Conservation (phyloP, 2,797 vertebrate genomes). For the Anguilla anguilla region DNA sequence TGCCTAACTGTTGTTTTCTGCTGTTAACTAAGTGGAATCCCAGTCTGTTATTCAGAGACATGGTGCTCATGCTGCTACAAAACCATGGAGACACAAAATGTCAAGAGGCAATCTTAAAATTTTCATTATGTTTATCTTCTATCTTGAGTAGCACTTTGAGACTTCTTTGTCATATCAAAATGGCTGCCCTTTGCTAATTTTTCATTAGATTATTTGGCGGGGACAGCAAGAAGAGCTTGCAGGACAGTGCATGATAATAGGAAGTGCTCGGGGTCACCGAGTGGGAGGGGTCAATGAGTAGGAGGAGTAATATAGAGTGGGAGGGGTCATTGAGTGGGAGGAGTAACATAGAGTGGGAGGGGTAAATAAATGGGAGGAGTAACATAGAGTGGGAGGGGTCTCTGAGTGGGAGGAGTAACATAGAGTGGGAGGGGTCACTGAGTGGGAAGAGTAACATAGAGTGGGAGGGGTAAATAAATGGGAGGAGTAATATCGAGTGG, state of each 20-base stretch:
- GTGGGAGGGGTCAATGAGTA: background rate
- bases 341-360: too few relatives aligned
- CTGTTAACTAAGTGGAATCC: background rate
- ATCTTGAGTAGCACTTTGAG: background rate
- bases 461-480: too few relatives aligned
- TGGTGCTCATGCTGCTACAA: background rate
- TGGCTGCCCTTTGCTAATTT: conserved; percentile 44
- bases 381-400: too few relatives aligned
- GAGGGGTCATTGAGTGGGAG: too few relatives aligned
- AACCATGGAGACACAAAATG: background rate
- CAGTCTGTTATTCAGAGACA: background rate
- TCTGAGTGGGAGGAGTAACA: too few relatives aligned
- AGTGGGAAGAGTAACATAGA: too few relatives aligned
- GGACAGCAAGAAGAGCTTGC: background rate
- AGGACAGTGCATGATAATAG: background rate
- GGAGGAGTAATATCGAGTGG: too few relatives aligned
- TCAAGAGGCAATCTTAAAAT: background rate
- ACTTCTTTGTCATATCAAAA: background rate
- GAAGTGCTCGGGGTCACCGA: background rate
- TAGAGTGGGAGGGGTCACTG: too few relatives aligned
- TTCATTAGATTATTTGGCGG: conserved; percentile 35
- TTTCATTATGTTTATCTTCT: background rate
- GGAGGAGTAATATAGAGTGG: too few relatives aligned
- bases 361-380: too few relatives aligned
- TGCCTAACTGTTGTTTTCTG: background rate